Evolutionary conservation across 2,888 invertebrate genomes (phyloP).

Genomic region (Plemyria rubiginata): DNA sequence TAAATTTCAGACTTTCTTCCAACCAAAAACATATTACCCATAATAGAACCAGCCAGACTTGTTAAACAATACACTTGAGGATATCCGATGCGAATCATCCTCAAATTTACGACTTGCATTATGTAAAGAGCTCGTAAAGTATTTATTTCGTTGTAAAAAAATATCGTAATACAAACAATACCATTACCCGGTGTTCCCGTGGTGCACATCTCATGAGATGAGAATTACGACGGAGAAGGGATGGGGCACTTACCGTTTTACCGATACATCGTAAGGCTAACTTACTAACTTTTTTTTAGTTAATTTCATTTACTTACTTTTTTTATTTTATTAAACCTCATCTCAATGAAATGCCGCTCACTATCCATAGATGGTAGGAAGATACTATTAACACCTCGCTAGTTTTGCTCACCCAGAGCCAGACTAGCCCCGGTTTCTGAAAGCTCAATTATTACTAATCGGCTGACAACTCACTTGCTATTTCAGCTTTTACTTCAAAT

Average conservation of each 20-base stretch:
- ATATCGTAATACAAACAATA: constrained; percentile 59
- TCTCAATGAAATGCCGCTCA: too few species aligned
- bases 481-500: too few species aligned
- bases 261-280: constrained; percentile 21
- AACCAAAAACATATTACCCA: constrained; percentile 1
- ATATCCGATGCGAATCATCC: constrained; percentile 33
- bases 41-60: constrained; percentile 10
- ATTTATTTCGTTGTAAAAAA: constrained; percentile 63
- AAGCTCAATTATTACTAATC: too few species aligned
- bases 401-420: too few species aligned
- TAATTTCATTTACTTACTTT: too few species aligned
- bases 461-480: too few species aligned
- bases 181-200: constrained; percentile 48
- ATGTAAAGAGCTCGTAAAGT: constrained; percentile 56
- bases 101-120: constrained; percentile 41
- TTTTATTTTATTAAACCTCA: too few species aligned
- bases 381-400: too few species aligned
- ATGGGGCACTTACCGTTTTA: constrained; percentile 21
- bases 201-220: constrained; percentile 53
- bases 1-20: background rate
- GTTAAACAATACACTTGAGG: constrained; percentile 34
- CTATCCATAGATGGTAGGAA: too few species aligned
- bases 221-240: constrained; percentile 45
- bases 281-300: too few species aligned
- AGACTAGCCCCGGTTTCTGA: too few species aligned